Evolutionary conservation across 1,140 invertebrate genomes (phyloP).

Genomic region (Lethrus apterus): DNA sequence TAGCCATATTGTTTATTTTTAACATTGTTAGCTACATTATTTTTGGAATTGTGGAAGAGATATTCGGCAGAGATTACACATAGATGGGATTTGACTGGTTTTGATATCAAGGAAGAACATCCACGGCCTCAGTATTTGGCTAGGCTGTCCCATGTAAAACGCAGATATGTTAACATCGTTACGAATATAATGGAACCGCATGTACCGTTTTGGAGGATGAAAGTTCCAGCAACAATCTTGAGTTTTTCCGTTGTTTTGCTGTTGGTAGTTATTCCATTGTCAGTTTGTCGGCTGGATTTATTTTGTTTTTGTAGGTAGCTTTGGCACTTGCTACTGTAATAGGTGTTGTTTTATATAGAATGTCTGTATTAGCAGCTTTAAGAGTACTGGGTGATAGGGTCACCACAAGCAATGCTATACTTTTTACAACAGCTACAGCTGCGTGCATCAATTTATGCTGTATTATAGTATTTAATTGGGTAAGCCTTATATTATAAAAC

Average conservation of each 20-base stretch:
- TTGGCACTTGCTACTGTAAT: slow-evolving; percentile 81
- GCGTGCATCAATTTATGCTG: slow-evolving; percentile 80
- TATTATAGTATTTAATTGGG: slow-evolving; percentile 82
- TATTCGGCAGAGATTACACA: slow-evolving; percentile 87
- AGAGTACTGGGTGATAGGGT: slow-evolving; percentile 53
- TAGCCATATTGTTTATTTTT: too few species aligned
- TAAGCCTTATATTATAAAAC: slow-evolving; percentile 41
- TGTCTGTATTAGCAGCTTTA: slow-evolving; percentile 73
- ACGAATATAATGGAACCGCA: slow-evolving; percentile 74
- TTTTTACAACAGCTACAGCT: slow-evolving; percentile 77
- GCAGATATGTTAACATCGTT: slow-evolving; percentile 59
- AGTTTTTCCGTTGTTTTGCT: slow-evolving; percentile 78
- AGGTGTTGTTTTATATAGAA: slow-evolving; percentile 86
- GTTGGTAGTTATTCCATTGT: slow-evolving; percentile 49
- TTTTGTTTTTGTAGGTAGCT: slow-evolving; percentile 47
- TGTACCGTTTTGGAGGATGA: slow-evolving; percentile 83
- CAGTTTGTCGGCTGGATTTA: background rate
- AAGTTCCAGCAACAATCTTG: slow-evolving; percentile 72
- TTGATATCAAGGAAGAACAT: slow-evolving; percentile 81
- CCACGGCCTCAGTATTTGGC: slow-evolving; percentile 74
- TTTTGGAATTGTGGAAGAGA: slow-evolving; percentile 92
- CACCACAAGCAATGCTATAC: slow-evolving; percentile 64
- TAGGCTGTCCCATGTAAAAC: slow-evolving; percentile 64
- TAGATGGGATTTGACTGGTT: slow-evolving; percentile 83
- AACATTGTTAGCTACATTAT: slow-evolving; percentile 65